These are phyloP conservation scores for Nesidiocoris tenuis DNA, from an alignment of 2,888 invertebrate genomes.

Conservation along the genomic window DNA sequence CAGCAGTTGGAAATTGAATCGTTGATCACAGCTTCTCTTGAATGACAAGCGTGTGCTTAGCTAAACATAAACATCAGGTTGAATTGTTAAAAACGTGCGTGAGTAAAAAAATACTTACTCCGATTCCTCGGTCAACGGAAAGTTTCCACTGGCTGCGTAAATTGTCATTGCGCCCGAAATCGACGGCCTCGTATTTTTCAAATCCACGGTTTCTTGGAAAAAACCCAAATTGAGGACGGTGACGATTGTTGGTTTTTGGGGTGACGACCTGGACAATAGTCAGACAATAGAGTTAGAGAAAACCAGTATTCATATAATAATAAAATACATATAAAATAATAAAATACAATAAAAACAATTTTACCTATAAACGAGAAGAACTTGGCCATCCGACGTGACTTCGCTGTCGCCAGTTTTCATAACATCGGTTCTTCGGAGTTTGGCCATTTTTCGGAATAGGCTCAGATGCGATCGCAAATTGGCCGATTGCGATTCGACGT, in stretches of 20 bases:
- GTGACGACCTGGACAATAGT: slow-evolving; percentile 43
- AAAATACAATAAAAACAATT: neutral
- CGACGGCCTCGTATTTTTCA: slow-evolving; percentile 13
- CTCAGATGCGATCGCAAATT: slow-evolving; percentile 46
- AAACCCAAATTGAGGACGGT: slow-evolving; percentile 62
- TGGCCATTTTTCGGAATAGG: slow-evolving; percentile 48
- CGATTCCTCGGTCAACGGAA: neutral
- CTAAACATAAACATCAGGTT: too few relatives aligned
- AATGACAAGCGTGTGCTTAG: too few relatives aligned
- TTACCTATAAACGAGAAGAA: slow-evolving; percentile 13
- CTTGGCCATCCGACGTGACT: neutral
- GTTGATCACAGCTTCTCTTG: too few relatives aligned
- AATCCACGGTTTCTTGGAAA: slow-evolving; percentile 8
- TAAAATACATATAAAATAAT: too few relatives aligned
- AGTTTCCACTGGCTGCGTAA: slow-evolving; percentile 2
- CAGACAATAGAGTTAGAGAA: neutral
- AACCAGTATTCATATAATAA: too few relatives aligned
- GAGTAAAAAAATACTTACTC: too few relatives aligned
- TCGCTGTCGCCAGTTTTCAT: slow-evolving; percentile 53
- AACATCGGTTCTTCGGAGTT: slow-evolving; percentile 54
- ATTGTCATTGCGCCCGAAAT: slow-evolving; percentile 12
- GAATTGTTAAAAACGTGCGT: too few relatives aligned
- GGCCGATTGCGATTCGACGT: slow-evolving; percentile 45
- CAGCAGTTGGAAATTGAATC: too few relatives aligned
- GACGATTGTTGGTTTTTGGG: slow-evolving; percentile 49